phyloP scores from a whole-genome alignment of 2,113 vertebrate genomes.

The Spea multiplicata region DNA sequence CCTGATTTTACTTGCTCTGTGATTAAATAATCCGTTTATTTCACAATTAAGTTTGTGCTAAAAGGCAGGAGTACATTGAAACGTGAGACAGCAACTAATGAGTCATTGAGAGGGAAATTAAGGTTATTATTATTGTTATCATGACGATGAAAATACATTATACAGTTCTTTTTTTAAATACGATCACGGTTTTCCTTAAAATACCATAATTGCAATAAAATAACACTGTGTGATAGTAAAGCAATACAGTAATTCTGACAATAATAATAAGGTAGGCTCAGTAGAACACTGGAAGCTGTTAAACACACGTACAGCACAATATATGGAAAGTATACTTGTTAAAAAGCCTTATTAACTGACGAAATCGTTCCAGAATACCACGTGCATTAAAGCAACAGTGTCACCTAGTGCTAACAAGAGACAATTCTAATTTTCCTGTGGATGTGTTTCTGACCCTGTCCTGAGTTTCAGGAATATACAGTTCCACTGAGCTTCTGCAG shows the following conservation, averaged over 20 bases:
- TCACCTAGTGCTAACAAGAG: slow-evolving; percentile 9
- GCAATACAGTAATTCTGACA: not conserved
- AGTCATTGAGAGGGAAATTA: too few species aligned
- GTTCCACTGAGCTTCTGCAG: not conserved
- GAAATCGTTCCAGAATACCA: slow-evolving; percentile 17
- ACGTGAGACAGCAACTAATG: too few species aligned
- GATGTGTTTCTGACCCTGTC: slow-evolving; percentile 2
- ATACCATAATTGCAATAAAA: not conserved
- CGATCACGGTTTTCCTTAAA: not conserved
- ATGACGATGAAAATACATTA: not conserved
- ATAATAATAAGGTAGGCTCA: not conserved
- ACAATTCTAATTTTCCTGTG: not conserved
- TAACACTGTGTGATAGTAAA: not conserved
- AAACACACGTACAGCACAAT: slow-evolving; percentile 4
- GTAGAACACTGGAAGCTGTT: slow-evolving; percentile 2
- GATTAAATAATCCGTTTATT: too few species aligned
- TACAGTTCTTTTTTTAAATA: not conserved
- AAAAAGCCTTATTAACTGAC: slow-evolving; percentile 30
- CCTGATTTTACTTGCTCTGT: too few species aligned
- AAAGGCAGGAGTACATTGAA: too few species aligned
- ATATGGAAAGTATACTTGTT: not conserved
- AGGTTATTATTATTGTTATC: too few species aligned
- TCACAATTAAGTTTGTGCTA: too few species aligned
- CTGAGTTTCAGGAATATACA: not conserved
- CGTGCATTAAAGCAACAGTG: slow-evolving; percentile 31